Base-by-base conservation (phyloP, 2,113 vertebrate genomes). In the Phrynosoma blainvillii region DNA sequence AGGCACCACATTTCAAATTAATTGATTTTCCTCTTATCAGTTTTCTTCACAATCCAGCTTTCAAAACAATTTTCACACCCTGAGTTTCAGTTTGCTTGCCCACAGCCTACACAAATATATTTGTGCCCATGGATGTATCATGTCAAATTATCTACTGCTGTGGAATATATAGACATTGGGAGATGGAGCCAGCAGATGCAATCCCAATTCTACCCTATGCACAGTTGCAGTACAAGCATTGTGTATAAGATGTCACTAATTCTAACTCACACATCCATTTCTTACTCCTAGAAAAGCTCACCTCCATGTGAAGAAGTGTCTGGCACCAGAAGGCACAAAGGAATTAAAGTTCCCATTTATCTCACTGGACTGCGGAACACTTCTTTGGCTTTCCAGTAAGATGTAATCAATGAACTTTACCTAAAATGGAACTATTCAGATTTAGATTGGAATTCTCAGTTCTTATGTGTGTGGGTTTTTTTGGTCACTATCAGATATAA, bases 381-480 rank as follows among this genome's bases (percentile, higher is more conserved):
- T n/a, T 85, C 62, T 82, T 30, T 86, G 86, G 84, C 70, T 83
- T 68, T 75, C 78, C 23, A 66, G 25, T n/a, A 47, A 32, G 78
- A 54, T 25, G 30, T 52, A 75, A 94, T 76, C 85, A 94, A 89
- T 66, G 52, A 27, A 92, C 66, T 90, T 90, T 85, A 92, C 85
- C 47, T 3, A 85, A 91, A 94, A 92, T 90, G 27, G 25, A 90
- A 93, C 88, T 93, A 90, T 94, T 95, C 93, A 93, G 93, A 94
- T 87, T 90, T 87, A 86, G 27, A 76, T 66, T 54, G 87, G 91
- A 92, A 70, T 82, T 78, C 92, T 92, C 93, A 91, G 92, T 92
- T 93, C 89, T 91, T 92, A 91, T 92, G 42, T 65, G 12, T 36
- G 36, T 36, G 36, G 1, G 18, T 27, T 32, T 85, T 90, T 75